phyloP scores from a whole-genome alignment of 2,888 invertebrate species.

The Elmis aenea region DNA sequence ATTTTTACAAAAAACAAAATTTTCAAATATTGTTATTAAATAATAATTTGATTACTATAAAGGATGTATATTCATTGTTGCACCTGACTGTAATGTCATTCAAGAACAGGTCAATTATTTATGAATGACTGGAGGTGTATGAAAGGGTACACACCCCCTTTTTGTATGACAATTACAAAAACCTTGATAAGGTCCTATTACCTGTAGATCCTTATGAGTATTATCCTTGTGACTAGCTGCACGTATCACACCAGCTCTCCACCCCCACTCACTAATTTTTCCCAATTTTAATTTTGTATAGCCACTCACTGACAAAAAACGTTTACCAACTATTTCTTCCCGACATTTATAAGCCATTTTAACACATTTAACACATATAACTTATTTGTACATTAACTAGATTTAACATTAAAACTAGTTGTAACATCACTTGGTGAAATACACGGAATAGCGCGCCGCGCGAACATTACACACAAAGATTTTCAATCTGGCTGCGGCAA shows the following conservation, averaged over 20 bases:
- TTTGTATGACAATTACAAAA: no score
- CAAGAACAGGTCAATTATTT: background rate
- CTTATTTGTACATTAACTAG: no score
- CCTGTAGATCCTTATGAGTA: slow-evolving; percentile 76
- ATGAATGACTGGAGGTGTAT: no score
- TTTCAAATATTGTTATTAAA: no score
- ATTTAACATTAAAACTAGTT: slow-evolving; percentile 8
- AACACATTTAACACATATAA: slow-evolving; percentile 8
- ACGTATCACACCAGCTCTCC: slow-evolving; percentile 82
- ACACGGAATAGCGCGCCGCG: slow-evolving; percentile 28
- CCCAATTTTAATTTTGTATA: slow-evolving; percentile 73
- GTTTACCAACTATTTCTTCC: slow-evolving; percentile 84
- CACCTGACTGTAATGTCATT: background rate
- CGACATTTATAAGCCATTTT: slow-evolving; percentile 77
- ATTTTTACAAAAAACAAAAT: no score
- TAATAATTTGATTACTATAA: no score
- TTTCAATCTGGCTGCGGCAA: slow-evolving; percentile 40
- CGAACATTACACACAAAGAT: slow-evolving; percentile 38
- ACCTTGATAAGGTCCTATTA: slow-evolving; percentile 47
- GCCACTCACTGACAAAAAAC: slow-evolving; percentile 80
- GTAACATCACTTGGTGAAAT: slow-evolving; percentile 19
- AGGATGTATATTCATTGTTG: background rate
- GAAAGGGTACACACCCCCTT: slow-evolving; percentile 37
- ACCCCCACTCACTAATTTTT: slow-evolving; percentile 82
- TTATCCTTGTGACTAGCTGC: slow-evolving; percentile 80